Percentiles rank a stretch among this genome's conserved stretches.
phyloP scores from a whole-genome alignment of 2,797 vertebrate species.

The Falco naumanni region DNA sequence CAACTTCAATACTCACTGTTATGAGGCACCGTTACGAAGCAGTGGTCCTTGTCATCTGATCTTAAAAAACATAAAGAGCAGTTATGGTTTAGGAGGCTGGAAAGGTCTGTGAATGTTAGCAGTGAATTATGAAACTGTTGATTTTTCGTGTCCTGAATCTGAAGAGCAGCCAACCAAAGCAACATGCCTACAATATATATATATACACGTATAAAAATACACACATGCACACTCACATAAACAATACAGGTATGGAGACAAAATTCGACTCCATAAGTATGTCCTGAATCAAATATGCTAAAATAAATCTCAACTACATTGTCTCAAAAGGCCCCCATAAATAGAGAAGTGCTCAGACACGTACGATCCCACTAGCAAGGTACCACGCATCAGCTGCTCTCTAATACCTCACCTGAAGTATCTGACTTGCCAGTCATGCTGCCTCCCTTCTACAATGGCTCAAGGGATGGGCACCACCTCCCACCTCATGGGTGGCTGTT shows the following conservation, averaged over 20 bases:
- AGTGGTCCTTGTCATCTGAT: background rate
- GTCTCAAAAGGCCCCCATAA: background rate
- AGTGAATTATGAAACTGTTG: conserved; percentile 36
- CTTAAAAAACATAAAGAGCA: background rate
- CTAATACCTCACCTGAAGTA: background rate
- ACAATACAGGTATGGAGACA: background rate
- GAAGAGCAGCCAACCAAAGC: conserved; percentile 3
- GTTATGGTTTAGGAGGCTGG: conserved; percentile 1
- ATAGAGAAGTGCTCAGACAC: background rate
- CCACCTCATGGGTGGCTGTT: background rate
- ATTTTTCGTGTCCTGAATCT: conserved; percentile 11
- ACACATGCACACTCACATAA: accelerated
- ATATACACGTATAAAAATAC: background rate
- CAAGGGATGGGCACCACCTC: background rate
- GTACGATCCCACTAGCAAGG: background rate
- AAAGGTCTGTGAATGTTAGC: conserved; percentile 8
- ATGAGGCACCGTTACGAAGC: background rate
- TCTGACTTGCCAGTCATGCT: background rate
- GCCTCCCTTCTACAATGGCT: background rate
- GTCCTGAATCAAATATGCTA: background rate
- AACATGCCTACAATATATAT: background rate
- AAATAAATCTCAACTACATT: background rate
- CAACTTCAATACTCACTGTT: conserved; percentile 6
- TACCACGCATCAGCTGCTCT: background rate
- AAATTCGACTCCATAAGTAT: accelerated